Evolutionary conservation across 2,888 invertebrate species (phyloP), one percentile per base, ranked within the genome.

Genomic region (Cepaea hortensis): DNA sequence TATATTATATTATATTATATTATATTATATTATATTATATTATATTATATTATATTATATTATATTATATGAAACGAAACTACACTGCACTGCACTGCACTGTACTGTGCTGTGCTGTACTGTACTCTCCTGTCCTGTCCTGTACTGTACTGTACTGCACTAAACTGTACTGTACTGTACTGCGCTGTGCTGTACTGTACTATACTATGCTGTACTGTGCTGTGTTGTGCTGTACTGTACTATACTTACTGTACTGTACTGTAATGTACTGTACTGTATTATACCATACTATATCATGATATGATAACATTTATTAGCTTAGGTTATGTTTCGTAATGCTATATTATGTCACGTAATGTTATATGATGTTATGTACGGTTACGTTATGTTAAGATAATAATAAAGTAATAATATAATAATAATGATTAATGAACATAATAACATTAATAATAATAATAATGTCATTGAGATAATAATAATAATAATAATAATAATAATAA

Each of bases 91-190:
- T 81, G 55, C 68, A 81, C 81, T 81, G 55, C 68, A 68, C 68
- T 81, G 55, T 81, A 65, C 65, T 81, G 55, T 81, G 9, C 68
- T 81, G 55, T 81, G 35, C 81, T 81, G 68, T 81, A 68, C 55
- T 81, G 55, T 81, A 50, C 81, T 81, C 46, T 81, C n/a, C 46
- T 81, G 13, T 68, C 81, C 68, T 20, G 20, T 13, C 35, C 35
- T 35, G 35, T 35, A 35, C 35, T 35, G 35, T 35, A 35, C 35
- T 35, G 35, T 35, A 35, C 3, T 81, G 55, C 23, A 46, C n/a
- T 81, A 18, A 46, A 20, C 68, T 81, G 55, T 68, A 81, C 3
- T 81, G 55, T 68, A 68, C 68, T 81, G 55, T 68, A 68, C 68
- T 81, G 55, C 3, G 68, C 68, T 81, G 55, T 68, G 70, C 72